Evolutionary conservation across 1,140 invertebrate genomes (phyloP).

Genomic region (Calliphora vicina): DNA sequence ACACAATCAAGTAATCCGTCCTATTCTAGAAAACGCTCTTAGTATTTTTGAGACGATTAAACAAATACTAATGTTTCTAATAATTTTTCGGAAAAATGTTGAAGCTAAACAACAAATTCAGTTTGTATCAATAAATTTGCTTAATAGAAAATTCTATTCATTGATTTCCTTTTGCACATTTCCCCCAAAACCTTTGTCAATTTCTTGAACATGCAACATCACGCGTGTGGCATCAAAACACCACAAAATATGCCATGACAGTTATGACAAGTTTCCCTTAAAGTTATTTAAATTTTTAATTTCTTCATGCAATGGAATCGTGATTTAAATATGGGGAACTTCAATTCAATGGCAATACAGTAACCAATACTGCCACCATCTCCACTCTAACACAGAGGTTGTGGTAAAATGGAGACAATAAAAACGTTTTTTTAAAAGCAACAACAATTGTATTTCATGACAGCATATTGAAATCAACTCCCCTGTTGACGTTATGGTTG

Average conservation of each 20-base stretch:
- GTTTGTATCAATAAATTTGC: no score
- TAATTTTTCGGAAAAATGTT: no score
- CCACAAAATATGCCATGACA: background rate
- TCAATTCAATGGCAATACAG: background rate
- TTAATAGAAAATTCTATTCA: no score
- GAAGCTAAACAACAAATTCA: no score
- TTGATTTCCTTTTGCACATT: no score
- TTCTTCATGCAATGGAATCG: background rate
- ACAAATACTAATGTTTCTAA: no score
- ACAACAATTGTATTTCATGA: background rate
- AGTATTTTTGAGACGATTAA: no score
- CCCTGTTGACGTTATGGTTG: background rate
- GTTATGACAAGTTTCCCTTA: constrained; percentile 9
- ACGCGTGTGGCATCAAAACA: constrained; percentile 4
- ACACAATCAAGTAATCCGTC: no score
- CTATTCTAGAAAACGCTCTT: no score
- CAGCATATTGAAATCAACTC: background rate
- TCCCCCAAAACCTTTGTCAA: background rate
- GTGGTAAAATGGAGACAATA: background rate
- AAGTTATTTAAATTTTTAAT: background rate
- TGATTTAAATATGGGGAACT: background rate
- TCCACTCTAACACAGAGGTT: background rate
- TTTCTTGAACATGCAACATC: background rate
- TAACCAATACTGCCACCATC: background rate
- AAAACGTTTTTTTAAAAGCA: background rate